Evolutionary conservation across 2,797 vertebrate species (phyloP).

Genomic region (Stomatorhinus walkeri): DNA sequence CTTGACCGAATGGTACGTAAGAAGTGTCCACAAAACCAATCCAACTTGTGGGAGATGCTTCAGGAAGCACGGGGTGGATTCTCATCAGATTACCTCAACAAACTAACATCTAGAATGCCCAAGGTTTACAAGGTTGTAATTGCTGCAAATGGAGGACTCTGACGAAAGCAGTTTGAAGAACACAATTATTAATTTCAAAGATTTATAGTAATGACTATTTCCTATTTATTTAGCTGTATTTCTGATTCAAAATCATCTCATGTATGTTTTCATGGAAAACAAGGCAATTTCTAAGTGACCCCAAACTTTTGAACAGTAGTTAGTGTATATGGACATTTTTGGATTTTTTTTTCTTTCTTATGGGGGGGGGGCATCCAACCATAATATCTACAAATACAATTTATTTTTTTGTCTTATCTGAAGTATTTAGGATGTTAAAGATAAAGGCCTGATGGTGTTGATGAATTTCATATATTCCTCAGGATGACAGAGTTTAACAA

Average conservation of each 20-base stretch:
- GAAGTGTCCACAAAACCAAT: not conserved
- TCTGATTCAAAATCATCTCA: not conserved
- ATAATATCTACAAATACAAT: not conserved
- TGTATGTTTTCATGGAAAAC: not conserved
- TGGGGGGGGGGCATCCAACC: not conserved
- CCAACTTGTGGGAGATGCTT: not conserved
- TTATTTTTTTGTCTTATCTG: not conserved
- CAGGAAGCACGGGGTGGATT: not conserved
- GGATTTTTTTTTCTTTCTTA: not conserved
- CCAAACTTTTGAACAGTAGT: not conserved
- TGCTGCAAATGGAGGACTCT: not conserved
- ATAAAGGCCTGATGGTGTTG: not conserved
- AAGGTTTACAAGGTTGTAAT: not conserved
- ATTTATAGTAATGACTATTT: not conserved
- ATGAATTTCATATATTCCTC: not conserved
- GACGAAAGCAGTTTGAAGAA: not conserved
- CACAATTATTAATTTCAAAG: not conserved
- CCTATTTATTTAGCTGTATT: not conserved
- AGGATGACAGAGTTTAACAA: not conserved
- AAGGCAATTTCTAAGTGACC: not conserved
- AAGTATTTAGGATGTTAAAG: not conserved
- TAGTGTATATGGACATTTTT: not conserved
- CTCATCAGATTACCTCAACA: not conserved
- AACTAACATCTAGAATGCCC: not conserved
- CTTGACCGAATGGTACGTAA: not conserved